phyloP scores from a whole-genome alignment of 2,797 vertebrate genomes.

The Hoplostethus atlanticus region DNA sequence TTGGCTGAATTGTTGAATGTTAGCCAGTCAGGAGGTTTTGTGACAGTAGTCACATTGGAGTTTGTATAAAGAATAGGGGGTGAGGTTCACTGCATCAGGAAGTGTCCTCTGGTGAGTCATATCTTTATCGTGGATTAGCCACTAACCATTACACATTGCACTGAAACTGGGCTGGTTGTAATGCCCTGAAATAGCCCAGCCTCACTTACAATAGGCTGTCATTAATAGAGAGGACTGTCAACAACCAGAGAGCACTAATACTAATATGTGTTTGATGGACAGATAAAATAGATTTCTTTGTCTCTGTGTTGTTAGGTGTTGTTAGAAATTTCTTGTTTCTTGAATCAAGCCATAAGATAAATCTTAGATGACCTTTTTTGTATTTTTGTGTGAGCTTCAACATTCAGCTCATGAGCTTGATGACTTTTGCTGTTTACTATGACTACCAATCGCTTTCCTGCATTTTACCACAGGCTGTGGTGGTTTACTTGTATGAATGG shows the following conservation, averaged over 20 bases:
- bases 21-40: constrained; percentile 36
- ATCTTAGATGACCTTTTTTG: not conserved
- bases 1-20: constrained; percentile 16
- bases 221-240: constrained; percentile 80
- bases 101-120: constrained; percentile 64
- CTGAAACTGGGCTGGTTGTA: constrained; percentile 50
- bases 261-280: constrained; percentile 24
- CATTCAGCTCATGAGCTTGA: constrained; percentile 25
- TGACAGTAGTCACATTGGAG: constrained; percentile 15
- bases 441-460: constrained; percentile 60
- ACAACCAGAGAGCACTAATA: constrained; percentile 51
- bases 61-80: constrained; percentile 30
- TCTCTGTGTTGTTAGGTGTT: not conserved
- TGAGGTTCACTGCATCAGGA: constrained; percentile 23
- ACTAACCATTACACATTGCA: constrained; percentile 51
- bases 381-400: constrained; percentile 11
- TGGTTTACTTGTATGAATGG: constrained; percentile 77
- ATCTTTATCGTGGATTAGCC: constrained; percentile 53
- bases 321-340: not conserved
- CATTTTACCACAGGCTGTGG: constrained; percentile 64
- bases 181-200: constrained; percentile 67
- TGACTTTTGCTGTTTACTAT: constrained; percentile 45
- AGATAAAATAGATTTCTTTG: constrained; percentile 20
- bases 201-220: constrained; percentile 69
- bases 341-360: constrained; percentile 2